A percentile compares a stretch with the other conserved stretches of the same genome.
phyloP scores from a whole-genome alignment of 2,797 vertebrate genomes.

The Molossus molossus region DNA sequence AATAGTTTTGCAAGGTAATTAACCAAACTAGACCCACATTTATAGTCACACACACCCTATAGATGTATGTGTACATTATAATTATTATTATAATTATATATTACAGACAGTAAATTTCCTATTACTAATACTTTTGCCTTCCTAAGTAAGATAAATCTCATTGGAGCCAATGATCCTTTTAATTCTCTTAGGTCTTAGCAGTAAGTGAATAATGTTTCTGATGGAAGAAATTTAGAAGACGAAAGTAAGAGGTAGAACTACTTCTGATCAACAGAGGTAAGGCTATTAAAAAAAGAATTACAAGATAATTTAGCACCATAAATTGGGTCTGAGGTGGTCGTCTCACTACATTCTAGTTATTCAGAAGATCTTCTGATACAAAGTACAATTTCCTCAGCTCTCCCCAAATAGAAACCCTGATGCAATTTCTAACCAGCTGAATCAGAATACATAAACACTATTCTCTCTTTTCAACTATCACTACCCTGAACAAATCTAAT shows the following conservation, averaged over 20 bases:
- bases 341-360: neutral
- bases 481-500: neutral
- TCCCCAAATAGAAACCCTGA: neutral
- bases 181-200: neutral
- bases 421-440: neutral
- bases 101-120: neutral
- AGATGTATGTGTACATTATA: neutral
- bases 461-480: neutral
- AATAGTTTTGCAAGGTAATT: neutral
- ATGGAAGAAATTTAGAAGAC: neutral
- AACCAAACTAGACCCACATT: neutral
- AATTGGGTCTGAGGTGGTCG: neutral
- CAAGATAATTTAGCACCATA: neutral
- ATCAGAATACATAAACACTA: neutral
- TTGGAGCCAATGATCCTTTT: neutral
- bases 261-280: neutral
- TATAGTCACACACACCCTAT: neutral
- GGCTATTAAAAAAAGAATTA: neutral
- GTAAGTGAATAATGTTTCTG: neutral
- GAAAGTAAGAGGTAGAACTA: neutral
- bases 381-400: neutral
- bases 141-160: slow-evolving; percentile 14
- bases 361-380: neutral
- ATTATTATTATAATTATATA: neutral
- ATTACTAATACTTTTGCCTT: slow-evolving; percentile 23